Conservation (phyloP, 2,113 vertebrate species). For the Oreochromis tanganicae region DNA sequence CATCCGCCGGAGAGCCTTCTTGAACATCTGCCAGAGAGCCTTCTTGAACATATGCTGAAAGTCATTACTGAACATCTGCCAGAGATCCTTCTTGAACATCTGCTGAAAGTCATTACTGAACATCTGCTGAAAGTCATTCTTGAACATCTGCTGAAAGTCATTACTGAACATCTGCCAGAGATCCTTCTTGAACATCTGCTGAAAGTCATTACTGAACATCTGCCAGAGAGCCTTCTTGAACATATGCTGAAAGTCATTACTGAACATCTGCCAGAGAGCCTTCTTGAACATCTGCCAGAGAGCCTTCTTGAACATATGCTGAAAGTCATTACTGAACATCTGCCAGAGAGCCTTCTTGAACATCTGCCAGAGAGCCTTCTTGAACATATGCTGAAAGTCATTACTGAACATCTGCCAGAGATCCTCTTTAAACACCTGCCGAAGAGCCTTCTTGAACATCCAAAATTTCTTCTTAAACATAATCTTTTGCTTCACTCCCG, state of each 20-base stretch:
- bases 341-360: no score
- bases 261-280: no score
- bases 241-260: accelerated
- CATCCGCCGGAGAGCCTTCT: no score
- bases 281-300: no score
- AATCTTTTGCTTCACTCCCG: background rate
- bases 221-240: no score
- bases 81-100: no score
- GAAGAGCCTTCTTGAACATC: accelerated
- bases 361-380: no score
- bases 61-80: accelerated
- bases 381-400: accelerated
- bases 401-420: accelerated
- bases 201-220: accelerated
- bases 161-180: accelerated
- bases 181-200: accelerated
- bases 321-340: no score
- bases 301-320: no score
- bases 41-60: accelerated
- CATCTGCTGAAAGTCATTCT: accelerated
- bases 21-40: no score
- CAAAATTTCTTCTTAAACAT: background rate
- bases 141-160: accelerated
- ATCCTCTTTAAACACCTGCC: accelerated
- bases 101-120: accelerated